phyloP scores from a whole-genome alignment of 1,140 invertebrate genomes.

The Gonioctena quinquepunctata region DNA sequence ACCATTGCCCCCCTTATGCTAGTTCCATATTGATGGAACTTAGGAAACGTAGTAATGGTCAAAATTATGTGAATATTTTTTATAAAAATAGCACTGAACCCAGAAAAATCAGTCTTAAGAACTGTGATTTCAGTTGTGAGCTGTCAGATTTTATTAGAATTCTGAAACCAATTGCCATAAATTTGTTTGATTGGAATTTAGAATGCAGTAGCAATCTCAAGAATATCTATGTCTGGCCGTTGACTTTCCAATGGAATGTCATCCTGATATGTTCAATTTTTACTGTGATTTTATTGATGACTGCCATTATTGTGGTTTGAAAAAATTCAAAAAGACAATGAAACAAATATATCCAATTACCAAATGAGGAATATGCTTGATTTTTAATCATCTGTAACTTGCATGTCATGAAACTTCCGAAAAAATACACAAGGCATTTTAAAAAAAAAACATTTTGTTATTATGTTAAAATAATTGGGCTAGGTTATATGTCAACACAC shows the following conservation, averaged over 20 bases:
- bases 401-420: neutral
- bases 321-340: neutral
- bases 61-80: slow-evolving; percentile 59
- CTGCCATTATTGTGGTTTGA: slow-evolving; percentile 1
- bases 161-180: slow-evolving; percentile 39
- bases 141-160: slow-evolving; percentile 59
- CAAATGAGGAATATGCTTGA: slow-evolving; percentile 28
- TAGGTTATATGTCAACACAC: too few relatives aligned
- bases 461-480: too few relatives aligned
- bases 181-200: slow-evolving; percentile 35
- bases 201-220: slow-evolving; percentile 44
- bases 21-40: slow-evolving; percentile 76
- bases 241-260: slow-evolving; percentile 21
- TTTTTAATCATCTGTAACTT: neutral
- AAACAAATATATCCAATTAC: slow-evolving; percentile 28
- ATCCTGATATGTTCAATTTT: slow-evolving; percentile 12
- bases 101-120: slow-evolving; percentile 61
- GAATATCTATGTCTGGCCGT: slow-evolving; percentile 5
- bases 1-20: slow-evolving; percentile 73
- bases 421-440: too few relatives aligned
- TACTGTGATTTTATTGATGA: slow-evolving; percentile 1
- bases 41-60: slow-evolving; percentile 48
- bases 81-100: slow-evolving; percentile 66
- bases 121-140: slow-evolving; percentile 65
- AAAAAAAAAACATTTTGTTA: too few relatives aligned